phyloP scores from a whole-genome alignment of 2,797 vertebrate species.

The Pseudochirops corinnae region DNA sequence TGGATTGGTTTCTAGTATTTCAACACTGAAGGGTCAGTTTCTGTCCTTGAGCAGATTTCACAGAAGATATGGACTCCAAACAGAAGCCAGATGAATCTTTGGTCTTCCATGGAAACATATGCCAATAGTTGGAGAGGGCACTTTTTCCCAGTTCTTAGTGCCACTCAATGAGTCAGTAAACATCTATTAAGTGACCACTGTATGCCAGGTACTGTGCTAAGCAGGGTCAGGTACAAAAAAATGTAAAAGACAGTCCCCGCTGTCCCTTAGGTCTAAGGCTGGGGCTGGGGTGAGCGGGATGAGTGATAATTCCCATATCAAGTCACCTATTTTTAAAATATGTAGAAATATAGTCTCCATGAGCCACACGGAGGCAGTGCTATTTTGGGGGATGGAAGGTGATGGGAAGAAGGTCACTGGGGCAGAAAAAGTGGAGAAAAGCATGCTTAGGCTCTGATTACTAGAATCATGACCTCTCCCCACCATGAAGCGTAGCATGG shows the following conservation, averaged over 20 bases:
- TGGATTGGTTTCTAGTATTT: fast-evolving
- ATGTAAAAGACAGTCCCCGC: background rate
- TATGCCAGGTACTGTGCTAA: fast-evolving
- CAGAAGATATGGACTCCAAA: fast-evolving
- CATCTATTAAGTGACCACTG: fast-evolving
- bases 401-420: background rate
- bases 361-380: background rate
- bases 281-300: background rate
- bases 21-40: background rate
- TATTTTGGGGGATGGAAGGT: background rate
- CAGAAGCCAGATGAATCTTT: background rate
- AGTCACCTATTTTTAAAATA: background rate
- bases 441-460: background rate
- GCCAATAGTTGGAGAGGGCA: fast-evolving
- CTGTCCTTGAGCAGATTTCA: background rate
- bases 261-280: background rate
- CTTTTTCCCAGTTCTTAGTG: background rate
- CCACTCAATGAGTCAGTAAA: background rate
- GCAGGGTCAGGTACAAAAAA: background rate
- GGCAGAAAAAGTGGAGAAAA: background rate
- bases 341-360: background rate
- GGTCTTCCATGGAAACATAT: fast-evolving
- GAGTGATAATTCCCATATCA: background rate
- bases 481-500: fast-evolving
- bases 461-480: background rate